These are phyloP conservation scores for Argopecten irradians DNA, from an alignment of 1,140 invertebrate species.

Conservation along the genomic window DNA sequence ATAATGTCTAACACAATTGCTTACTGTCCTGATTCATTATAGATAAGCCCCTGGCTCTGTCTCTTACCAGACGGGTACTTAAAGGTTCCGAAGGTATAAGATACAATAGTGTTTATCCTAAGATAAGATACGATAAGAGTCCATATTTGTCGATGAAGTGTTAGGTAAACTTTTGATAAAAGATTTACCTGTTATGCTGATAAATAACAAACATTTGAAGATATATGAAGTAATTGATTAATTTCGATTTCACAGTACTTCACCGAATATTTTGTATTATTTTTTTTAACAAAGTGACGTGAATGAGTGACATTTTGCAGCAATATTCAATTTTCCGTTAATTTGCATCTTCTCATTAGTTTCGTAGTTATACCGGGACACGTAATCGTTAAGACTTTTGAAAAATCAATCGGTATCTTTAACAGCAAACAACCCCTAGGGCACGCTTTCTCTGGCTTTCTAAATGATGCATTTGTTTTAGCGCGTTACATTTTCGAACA, in stretches of 20 bases:
- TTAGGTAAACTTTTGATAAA: no score
- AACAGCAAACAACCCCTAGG: neutral
- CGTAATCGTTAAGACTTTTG: neutral
- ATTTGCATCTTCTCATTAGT: neutral
- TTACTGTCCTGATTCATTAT: neutral
- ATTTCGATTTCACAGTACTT: no score
- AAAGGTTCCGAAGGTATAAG: no score
- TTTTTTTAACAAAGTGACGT: no score
- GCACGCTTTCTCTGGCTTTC: neutral
- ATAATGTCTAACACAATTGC: neutral
- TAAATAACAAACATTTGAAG: no score
- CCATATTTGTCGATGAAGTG: no score
- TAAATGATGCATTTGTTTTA: neutral
- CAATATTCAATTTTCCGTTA: neutral
- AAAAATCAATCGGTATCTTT: neutral
- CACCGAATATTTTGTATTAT: no score
- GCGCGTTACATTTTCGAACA: neutral
- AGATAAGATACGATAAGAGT: no score
- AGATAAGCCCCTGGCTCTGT: neutral
- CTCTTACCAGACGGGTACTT: no score
- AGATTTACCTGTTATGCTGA: no score
- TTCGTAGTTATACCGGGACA: neutral
- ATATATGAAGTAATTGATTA: no score
- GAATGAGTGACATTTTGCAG: neutral
- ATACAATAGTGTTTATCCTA: no score